Base-by-base conservation (phyloP, 2,113 vertebrate species). In the Chaenogobius annularis region DNA sequence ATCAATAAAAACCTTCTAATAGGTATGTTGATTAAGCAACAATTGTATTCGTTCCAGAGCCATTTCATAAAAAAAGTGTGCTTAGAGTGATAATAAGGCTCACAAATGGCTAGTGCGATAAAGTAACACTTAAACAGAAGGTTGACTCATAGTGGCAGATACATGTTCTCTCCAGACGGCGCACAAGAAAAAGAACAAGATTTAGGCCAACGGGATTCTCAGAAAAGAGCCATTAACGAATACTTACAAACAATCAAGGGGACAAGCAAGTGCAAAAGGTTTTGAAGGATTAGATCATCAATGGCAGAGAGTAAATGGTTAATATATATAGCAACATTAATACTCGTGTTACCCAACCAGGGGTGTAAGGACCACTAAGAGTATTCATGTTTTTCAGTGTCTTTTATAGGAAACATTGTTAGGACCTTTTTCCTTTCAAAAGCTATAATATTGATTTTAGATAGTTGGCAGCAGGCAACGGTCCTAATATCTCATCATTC, bases 21-120 rank as follows among this genome's bases (percentile, higher is more conserved):
- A n/a, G n/a, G n/a, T 20, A 31, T 65, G 10, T 19, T 15, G 12
- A 14, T 31, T 19, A 63, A 17, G 35, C n/a, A 11, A 40, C 15
- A 63, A 40, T 0, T n/a, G 35, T 62, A 15, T 37, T 19, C 4
- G 4, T 40, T 63, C n/a, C 59, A n/a, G 31, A 67, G 61, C 61
- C 52, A 76, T 52, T n/a, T 74, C 65, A 35, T 43, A 67, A 44
- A 26, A 74, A 59, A 75, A 44, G 73, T 78, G 74, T 71, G 58
- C 64, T 54, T 66, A 44, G 58, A 65, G 69, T 54, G 66, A 69
- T 68, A 68, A 37, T 40, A 37, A 68, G 17, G 59, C 59, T 65
- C 73, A 48, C 44, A 66, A 47, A 61, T 73, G 52, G 77, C 64
- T 56, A 26, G 47, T 73, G 67, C 10, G 26, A 66, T 26, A 31